Base-by-base conservation (phyloP, 1,140 invertebrate genomes). In the Pemphigus obesinymphae region DNA sequence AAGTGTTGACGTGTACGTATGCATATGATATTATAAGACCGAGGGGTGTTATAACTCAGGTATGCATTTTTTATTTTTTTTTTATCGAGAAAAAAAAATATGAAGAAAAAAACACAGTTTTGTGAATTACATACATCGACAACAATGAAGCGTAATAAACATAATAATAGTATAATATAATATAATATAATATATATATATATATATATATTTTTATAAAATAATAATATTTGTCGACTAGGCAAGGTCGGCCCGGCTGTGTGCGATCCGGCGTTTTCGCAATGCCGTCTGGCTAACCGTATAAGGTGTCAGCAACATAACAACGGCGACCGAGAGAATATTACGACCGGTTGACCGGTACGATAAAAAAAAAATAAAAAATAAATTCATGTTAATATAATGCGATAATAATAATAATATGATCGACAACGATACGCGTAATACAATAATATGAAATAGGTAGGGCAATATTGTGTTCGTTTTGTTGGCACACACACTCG, bases 221-320 rank as follows among this genome's bases (percentile, higher is more conserved):
- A 31, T 73, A 72, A 72, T 72, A 48, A 73, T 73, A 73, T 73
- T 29, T 73, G 43, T 70, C 13, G 23, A 70, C 68, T 70, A 26
- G 40, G 68, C 70, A 73, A 73, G 70, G 70, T 73, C 70, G 45
- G 15, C 45, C 26, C 70, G 11, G 68, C 70, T 43, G 68, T 20
- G 43, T 73, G 70, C 31, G 70, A 73, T 73, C 43, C 70, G 29
- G 17, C 43, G 17, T 73, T 50, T 73, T 73, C 43, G 70, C 70
- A 73, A 73, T 50, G 70, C 17, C 45, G 70, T 73, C 70, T 50
- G 26, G 17, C 70, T 50, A 73, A 73, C 70, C 70, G 70, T 73
- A 73, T 73, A 73, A 73, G 70, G 70, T 73, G 70, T 73, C 70
- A 50, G 70, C 66, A 45, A 6, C 37, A 70, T 8, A 40, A 20